Conservation (phyloP, 2,888 invertebrate genomes). For the Anthrax anthrax region DNA sequence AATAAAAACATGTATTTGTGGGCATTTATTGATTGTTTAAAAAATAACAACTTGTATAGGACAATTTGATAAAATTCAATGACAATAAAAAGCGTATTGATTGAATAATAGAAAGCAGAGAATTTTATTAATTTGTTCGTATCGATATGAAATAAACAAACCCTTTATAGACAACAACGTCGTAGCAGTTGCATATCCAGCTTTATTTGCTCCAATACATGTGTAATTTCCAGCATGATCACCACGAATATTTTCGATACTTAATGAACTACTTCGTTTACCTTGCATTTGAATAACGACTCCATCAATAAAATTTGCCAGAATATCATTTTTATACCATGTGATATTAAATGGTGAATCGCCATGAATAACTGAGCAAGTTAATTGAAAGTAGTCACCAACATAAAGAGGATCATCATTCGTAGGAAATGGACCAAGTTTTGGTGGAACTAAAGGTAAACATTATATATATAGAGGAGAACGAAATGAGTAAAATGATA, state of each 20-base stretch:
- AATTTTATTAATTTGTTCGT: no score
- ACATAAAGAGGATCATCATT: constrained; percentile 46
- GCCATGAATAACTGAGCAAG: constrained; percentile 57
- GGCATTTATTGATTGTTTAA: no score
- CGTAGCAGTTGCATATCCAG: constrained; percentile 36
- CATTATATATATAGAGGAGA: not conserved
- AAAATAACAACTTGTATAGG: no score
- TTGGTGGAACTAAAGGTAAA: constrained; percentile 41
- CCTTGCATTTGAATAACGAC: constrained; percentile 22
- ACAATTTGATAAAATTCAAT: no score
- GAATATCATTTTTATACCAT: constrained; percentile 52
- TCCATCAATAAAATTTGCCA: constrained; percentile 9
- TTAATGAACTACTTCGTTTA: constrained; percentile 47
- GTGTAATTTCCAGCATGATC: constrained; percentile 52
- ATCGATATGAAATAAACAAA: no score
- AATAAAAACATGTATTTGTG: no score
- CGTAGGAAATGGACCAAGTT: constrained; percentile 46
- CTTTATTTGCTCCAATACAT: constrained; percentile 46
- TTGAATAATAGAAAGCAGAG: no score
- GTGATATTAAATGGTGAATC: constrained; percentile 64
- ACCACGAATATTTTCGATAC: constrained; percentile 41
- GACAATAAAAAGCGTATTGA: no score
- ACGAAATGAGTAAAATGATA: not conserved
- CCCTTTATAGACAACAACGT: constrained; percentile 29
- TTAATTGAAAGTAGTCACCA: constrained; percentile 45